A percentile compares a stretch with the other conserved stretches of the same genome.
phyloP scores from a whole-genome alignment of 2,113 vertebrate species.

The Diphyllodes magnificus region DNA sequence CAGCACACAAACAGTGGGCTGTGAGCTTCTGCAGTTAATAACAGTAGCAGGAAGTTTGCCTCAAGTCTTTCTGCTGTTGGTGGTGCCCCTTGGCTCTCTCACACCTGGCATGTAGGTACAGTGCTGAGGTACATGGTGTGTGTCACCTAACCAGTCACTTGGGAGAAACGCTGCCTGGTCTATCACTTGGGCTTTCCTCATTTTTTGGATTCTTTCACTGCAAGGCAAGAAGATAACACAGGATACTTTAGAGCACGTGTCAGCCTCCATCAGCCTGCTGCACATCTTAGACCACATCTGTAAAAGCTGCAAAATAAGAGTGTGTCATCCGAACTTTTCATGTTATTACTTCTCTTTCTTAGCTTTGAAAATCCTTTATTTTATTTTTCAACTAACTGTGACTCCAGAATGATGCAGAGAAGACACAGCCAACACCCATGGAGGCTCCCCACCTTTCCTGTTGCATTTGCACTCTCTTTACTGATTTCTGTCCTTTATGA shows the following conservation, averaged over 20 bases:
- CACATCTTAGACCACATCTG: not conserved
- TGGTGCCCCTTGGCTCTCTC: not conserved
- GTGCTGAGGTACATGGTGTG: not conserved
- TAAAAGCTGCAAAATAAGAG: not conserved
- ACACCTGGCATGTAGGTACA: fast-evolving
- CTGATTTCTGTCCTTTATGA: not conserved
- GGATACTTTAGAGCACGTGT: fast-evolving
- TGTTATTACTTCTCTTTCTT: not conserved
- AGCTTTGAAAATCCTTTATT: not conserved
- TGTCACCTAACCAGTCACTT: not conserved
- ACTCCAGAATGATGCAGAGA: not conserved
- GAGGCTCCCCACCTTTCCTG: not conserved
- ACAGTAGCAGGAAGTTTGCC: not conserved
- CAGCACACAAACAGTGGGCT: not conserved
- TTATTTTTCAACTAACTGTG: not conserved
- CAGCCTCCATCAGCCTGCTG: not conserved
- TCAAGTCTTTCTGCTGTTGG: not conserved
- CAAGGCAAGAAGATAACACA: not conserved
- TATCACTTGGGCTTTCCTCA: not conserved
- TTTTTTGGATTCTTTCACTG: not conserved
- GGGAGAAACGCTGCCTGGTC: not conserved
- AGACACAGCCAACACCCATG: not conserved
- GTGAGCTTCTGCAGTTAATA: not conserved
- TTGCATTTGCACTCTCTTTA: not conserved
- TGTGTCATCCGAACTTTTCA: not conserved